Conservation (phyloP, 2,113 vertebrate species). For the Benitochromis conjunctus region DNA sequence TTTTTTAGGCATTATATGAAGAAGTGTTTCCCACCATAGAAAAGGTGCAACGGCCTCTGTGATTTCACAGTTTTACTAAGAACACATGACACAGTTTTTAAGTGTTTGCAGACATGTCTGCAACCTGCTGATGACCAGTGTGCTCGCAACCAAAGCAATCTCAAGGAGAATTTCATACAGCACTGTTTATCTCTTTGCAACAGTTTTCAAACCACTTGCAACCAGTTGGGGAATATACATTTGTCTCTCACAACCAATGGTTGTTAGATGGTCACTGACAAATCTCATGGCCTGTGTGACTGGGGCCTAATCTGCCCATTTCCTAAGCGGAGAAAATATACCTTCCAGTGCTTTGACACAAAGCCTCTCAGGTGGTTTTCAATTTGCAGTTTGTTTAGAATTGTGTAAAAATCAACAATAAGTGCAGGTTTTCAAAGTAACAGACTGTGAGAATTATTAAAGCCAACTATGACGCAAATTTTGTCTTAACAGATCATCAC, state of each 20-base stretch:
- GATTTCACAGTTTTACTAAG: not conserved
- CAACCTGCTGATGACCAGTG: not conserved
- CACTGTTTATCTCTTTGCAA: not conserved
- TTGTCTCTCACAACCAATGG: not conserved
- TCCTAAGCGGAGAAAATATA: not conserved
- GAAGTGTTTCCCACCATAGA: not conserved
- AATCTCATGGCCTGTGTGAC: rapidly evolving
- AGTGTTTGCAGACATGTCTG: not conserved
- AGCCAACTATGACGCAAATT: not conserved
- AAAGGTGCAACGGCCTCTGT: not conserved
- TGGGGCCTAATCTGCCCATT: not conserved
- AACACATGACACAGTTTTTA: not conserved
- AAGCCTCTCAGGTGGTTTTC: not conserved
- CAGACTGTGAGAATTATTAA: not conserved
- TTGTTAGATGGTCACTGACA: not conserved
- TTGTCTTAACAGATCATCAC: not conserved
- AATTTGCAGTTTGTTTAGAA: not conserved
- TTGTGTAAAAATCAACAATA: not conserved
- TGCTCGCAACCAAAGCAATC: not conserved
- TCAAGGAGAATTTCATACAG: not conserved
- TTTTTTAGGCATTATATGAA: not conserved
- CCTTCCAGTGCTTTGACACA: not conserved
- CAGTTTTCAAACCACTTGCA: not conserved
- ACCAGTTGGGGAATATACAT: not conserved
- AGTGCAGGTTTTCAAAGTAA: not conserved